Percentiles rank a stretch among this genome's conserved stretches.
These are phyloP conservation scores for Okamejei kenojei DNA, from an alignment of 2,797 vertebrate genomes.

Conservation along the genomic window DNA sequence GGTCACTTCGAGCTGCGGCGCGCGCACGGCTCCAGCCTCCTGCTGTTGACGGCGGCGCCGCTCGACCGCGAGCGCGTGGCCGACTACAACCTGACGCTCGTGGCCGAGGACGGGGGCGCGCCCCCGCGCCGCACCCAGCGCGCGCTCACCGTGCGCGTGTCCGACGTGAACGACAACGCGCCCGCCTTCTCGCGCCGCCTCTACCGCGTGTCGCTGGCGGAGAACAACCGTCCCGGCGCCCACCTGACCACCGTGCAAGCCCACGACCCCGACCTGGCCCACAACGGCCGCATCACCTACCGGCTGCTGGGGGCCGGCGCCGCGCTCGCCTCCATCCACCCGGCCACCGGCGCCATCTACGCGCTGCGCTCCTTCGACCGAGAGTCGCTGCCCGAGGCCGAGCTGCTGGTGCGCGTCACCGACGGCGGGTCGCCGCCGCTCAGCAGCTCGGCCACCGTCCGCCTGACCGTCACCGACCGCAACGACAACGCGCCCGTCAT, in stretches of 20 bases:
- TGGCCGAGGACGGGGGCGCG: conserved; percentile 81
- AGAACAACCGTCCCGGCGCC: conserved; percentile 82
- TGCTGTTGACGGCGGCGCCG: conserved; percentile 72
- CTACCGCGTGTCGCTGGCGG: conserved; percentile 73
- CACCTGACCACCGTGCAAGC: conserved; percentile 78
- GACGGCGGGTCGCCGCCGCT: conserved; percentile 85
- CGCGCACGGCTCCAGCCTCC: conserved; percentile 85
- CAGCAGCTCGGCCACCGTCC: conserved; percentile 74
- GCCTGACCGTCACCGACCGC: conserved; percentile 79
- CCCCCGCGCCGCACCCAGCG: conserved; percentile 72
- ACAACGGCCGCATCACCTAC: conserved; percentile 80
- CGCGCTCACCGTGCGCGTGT: conserved; percentile 73
- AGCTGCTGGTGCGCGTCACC: conserved; percentile 77
- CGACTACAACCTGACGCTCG: conserved; percentile 85
- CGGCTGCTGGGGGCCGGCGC: conserved; percentile 75
- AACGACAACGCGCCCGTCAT: conserved; percentile 60
- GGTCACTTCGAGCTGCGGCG: conserved; percentile 79
- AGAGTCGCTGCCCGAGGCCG: conserved; percentile 76
- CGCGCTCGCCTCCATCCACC: conserved; percentile 84
- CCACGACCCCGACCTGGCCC: conserved; percentile 72
- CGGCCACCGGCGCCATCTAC: conserved; percentile 80
- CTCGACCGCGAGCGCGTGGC: conserved; percentile 76
- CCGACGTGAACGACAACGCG: conserved; percentile 86
- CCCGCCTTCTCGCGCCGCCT: conserved; percentile 70
- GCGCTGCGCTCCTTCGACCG: conserved; percentile 89